Conservation (phyloP, 2,113 vertebrate species). For the Rafetus swinhoei region DNA sequence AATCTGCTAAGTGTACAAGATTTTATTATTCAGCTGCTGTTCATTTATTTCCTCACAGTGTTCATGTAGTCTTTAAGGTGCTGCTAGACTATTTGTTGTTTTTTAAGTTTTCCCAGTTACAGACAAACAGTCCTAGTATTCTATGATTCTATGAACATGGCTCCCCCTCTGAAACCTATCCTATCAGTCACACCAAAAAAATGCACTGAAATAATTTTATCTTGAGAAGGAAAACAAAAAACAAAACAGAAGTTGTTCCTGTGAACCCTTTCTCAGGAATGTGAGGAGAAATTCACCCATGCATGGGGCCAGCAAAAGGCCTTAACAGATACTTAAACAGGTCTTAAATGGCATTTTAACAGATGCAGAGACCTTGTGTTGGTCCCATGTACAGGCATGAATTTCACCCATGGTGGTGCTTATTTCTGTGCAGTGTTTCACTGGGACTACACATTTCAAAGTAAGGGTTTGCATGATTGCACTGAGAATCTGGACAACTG, state of each 20-base stretch:
- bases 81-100: no score
- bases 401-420: background rate
- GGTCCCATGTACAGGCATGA: background rate
- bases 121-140: no score
- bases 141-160: no score
- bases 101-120: no score
- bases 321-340: background rate
- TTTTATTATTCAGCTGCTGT: background rate
- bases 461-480: background rate
- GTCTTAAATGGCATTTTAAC: background rate
- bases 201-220: background rate
- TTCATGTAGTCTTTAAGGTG: background rate
- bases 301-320: background rate
- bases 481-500: background rate
- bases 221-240: background rate
- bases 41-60: constrained; percentile 6
- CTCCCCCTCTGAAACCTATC: background rate
- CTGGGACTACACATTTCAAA: background rate
- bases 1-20: background rate
- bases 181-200: background rate
- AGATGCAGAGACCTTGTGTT: background rate
- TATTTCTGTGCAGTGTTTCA: background rate
- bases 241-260: background rate
- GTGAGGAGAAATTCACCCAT: background rate
- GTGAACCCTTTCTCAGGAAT: background rate